Conservation (phyloP, 92 coral and sea anemone genomes). For the Virgularia gustaviana region DNA sequence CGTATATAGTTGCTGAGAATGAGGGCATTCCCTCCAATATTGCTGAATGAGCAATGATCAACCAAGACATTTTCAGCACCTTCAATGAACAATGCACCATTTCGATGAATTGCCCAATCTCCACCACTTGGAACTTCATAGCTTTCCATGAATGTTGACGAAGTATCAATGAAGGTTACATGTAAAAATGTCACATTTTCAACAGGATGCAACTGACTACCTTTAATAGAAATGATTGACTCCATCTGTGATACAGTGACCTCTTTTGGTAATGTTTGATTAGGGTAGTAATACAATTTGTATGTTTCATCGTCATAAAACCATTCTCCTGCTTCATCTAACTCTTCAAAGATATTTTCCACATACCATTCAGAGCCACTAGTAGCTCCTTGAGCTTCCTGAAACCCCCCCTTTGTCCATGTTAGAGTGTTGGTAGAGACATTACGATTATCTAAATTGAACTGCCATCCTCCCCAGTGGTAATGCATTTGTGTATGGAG, state of each 20-base stretch:
- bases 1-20: conserved; percentile 31
- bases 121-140: conserved; percentile 40
- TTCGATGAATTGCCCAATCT: conserved; percentile 35
- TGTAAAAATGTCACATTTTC: conserved; percentile 17
- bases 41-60: conserved; percentile 11
- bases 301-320: conserved; percentile 35
- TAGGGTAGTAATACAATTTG: conserved; percentile 24
- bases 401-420: conserved; percentile 37
- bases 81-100: conserved; percentile 35
- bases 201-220: conserved; percentile 20
- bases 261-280: conserved; percentile 32
- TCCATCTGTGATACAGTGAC: conserved; percentile 29
- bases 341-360: conserved; percentile 29
- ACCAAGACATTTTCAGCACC: conserved; percentile 16
- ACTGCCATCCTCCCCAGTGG: conserved; percentile 44
- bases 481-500: conserved; percentile 38
- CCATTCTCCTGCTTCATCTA: conserved; percentile 39
- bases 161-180: conserved; percentile 25
- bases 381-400: conserved; percentile 31
- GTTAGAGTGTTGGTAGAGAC: conserved; percentile 3
- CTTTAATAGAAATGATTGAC: conserved; percentile 24
- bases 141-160: conserved; percentile 35
- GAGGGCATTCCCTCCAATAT: conserved; percentile 36
- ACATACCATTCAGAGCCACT: conserved; percentile 40
- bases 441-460: conserved; percentile 13